Base-by-base conservation (phyloP, 2,888 invertebrate genomes). In the Hetaerina titia region DNA sequence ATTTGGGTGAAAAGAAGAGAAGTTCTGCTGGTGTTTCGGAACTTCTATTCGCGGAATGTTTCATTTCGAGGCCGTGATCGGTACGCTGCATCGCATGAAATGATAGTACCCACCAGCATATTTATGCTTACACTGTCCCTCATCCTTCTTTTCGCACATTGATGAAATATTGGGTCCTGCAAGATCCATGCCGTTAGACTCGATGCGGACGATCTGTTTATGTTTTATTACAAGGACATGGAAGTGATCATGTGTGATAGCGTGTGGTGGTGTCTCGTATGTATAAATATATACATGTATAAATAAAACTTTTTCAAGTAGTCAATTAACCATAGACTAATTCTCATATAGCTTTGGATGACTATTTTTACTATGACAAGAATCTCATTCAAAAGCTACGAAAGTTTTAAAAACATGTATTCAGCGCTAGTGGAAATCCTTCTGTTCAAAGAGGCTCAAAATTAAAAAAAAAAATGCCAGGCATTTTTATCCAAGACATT, bases 281-380 rank as follows among this genome's bases (percentile, higher is more conserved):
- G 92, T 92, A 92, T 69, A 92, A 69, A 92, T 63, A 57, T 63
- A 90, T 90, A 90, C 63, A 60, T 90, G 63, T 90, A 57, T 90
- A 90, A 25, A 63, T 90, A 69, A 69, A 25, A 31, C 64, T 74
- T 63, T 92, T 92, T 92, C 69, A 69, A 69, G 92, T 92, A 92
- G 92, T 92, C 92, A 92, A 92, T 92, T 92, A 92, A 92, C 69
- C 92, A 92, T 92, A 92, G 92, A 92, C 92, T 92, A 69, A 92
- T 92, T 92, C 92, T 92, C 92, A 92, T 56, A 92, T 92, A 69
- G 92, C 92, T 92, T 92, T 92, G 92, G 69, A 92, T 92, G 92
- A 92, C 92, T 92, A 92, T 92, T 92, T 92, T 92, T 92, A 81
- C 81, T 81, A 81, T 81, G 64, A 92, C 69, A 56, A 92, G 92